phyloP scores from a whole-genome alignment of 2,113 vertebrate species.

The Coracopsis vasa region DNA sequence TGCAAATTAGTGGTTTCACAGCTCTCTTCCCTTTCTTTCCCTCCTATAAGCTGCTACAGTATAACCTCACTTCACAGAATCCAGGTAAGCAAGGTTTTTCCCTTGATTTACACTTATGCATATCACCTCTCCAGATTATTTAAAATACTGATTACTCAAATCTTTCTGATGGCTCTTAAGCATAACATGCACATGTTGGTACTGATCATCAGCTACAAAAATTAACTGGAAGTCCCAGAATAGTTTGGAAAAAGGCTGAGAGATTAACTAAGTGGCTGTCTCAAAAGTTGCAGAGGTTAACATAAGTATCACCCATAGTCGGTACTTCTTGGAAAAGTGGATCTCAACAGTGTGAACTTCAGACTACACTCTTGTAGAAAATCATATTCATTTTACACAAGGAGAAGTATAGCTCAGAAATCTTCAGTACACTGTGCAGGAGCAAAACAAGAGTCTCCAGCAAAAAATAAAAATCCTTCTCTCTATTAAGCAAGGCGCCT shows the following conservation, averaged over 20 bases:
- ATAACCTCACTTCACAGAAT: not conserved
- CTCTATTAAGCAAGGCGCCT: not conserved
- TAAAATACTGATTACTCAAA: not conserved
- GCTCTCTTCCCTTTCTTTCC: not conserved
- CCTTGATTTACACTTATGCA: not conserved
- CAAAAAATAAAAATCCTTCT: fast-evolving
- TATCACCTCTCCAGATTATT: not conserved
- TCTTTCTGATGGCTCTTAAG: not conserved
- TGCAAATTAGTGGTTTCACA: constrained; percentile 49
- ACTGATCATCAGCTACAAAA: not conserved
- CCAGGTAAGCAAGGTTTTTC: not conserved
- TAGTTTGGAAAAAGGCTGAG: not conserved
- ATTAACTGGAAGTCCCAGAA: not conserved
- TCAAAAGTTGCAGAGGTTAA: not conserved
- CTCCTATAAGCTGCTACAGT: not conserved
- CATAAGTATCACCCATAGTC: not conserved
- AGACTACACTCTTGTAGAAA: not conserved
- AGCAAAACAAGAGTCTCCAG: not conserved
- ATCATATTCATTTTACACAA: not conserved
- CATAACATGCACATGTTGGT: not conserved
- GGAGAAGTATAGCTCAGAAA: not conserved
- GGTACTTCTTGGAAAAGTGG: fast-evolving
- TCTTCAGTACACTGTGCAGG: fast-evolving
- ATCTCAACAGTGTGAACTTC: not conserved
- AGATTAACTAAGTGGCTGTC: not conserved